Percentiles rank a stretch among this genome's conserved stretches.
These are phyloP conservation scores for Maniola jurtina DNA, from an alignment of 1,140 invertebrate genomes.

Conservation along the genomic window DNA sequence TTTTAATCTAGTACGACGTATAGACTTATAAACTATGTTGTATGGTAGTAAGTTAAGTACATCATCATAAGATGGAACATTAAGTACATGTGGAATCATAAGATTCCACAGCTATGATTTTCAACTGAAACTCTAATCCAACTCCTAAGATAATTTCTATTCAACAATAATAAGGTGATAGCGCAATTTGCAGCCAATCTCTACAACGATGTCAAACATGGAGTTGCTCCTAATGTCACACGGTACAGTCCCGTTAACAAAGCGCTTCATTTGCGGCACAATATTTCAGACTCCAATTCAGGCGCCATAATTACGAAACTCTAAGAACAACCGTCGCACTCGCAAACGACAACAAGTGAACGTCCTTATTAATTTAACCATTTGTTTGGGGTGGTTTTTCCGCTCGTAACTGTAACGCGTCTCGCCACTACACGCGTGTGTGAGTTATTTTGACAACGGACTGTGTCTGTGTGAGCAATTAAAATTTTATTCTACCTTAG, in stretches of 20 bases:
- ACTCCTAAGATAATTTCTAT: no score
- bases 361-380: constrained; percentile 65
- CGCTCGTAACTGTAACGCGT: constrained; percentile 55
- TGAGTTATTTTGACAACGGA: constrained; percentile 29
- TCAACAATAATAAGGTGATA: background rate
- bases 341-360: constrained; percentile 40
- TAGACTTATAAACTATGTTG: no score
- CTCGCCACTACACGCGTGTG: constrained; percentile 53
- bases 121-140: no score
- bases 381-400: constrained; percentile 69
- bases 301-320: constrained; percentile 39
- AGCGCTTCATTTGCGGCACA: constrained; percentile 33
- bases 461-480: constrained; percentile 68
- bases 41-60: no score
- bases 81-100: no score
- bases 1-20: no score
- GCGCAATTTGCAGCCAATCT: background rate
- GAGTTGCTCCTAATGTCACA: background rate
- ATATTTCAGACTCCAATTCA: constrained; percentile 35
- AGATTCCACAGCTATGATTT: no score
- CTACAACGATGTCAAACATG: background rate
- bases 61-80: no score
- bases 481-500: constrained; percentile 78
- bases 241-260: constrained; percentile 13
- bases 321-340: constrained; percentile 28